Evolutionary conservation across 2,113 vertebrate genomes (phyloP).

Genomic region (Odontesthes bonariensis): DNA sequence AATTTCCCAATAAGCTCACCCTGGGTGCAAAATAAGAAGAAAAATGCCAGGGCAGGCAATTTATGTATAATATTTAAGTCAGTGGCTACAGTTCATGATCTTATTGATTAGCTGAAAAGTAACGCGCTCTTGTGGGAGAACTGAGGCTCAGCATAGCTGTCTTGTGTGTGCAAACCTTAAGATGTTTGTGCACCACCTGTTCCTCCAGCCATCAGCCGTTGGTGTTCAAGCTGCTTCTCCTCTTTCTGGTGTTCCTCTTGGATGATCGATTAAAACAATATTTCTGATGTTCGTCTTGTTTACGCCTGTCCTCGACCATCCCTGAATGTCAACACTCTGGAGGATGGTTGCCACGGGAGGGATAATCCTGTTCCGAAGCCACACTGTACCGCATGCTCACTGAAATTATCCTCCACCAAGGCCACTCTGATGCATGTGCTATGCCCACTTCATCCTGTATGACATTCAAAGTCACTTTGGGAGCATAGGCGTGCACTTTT

Average conservation of each 20-base stretch:
- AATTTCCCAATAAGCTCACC: conserved; percentile 30
- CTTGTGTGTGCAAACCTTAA: conserved; percentile 51
- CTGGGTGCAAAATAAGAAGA: conserved; percentile 3
- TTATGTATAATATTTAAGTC: conserved; percentile 61
- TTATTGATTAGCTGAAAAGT: conserved; percentile 61
- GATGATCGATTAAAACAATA: conserved; percentile 80
- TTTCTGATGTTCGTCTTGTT: conserved; percentile 72
- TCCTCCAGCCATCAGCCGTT: conserved; percentile 56
- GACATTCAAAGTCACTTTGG: conserved; percentile 82
- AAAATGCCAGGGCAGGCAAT: conserved; percentile 35
- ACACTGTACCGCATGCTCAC: conserved; percentile 59
- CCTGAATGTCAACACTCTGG: conserved; percentile 78
- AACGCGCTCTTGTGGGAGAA: conserved; percentile 39
- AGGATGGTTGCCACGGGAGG: conserved; percentile 64
- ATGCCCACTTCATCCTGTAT: conserved; percentile 71
- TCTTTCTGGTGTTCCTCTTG: conserved; percentile 27
- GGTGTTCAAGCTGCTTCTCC: conserved; percentile 41
- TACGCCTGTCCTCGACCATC: conserved; percentile 73
- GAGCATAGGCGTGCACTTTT: conserved; percentile 71
- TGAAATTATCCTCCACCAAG: conserved; percentile 75
- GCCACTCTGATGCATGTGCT: conserved; percentile 72
- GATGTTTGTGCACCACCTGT: conserved; percentile 72
- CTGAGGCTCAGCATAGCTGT: conserved; percentile 43
- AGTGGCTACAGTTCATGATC: conserved; percentile 64
- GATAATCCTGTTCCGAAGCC: conserved; percentile 77